Evolutionary conservation across 30 jellyfish, hydroid and myxozoan species (phyloP).

Genomic region (Hydractinia echinata): DNA sequence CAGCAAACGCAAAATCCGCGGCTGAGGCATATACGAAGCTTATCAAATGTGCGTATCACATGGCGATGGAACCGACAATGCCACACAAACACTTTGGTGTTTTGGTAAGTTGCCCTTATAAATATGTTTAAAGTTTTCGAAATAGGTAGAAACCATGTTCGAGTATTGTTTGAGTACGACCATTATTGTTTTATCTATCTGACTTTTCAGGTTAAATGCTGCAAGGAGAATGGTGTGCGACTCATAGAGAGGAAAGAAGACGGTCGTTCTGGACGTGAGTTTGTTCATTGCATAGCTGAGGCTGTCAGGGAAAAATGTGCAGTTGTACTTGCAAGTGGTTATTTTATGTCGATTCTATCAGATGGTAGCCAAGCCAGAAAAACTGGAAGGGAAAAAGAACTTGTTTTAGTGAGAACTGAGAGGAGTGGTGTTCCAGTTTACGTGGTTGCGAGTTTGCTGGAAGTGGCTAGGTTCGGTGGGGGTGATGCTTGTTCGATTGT

Average conservation of each 20-base stretch:
- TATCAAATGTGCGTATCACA: no score
- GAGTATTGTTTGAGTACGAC: not conserved
- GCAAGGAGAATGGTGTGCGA: constrained; percentile 24
- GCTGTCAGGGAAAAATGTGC: constrained; percentile 32
- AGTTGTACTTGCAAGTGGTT: constrained; percentile 31
- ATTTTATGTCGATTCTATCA: not conserved
- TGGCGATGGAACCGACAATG: no score
- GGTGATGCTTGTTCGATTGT: constrained; percentile 25
- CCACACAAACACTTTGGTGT: no score
- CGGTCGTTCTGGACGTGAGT: constrained; percentile 33
- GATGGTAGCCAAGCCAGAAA: no score
- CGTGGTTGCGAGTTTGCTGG: constrained; percentile 2
- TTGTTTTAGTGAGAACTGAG: no score
- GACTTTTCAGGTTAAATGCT: constrained; percentile 29
- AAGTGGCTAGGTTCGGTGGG: constrained; percentile 25
- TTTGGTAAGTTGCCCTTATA: no score
- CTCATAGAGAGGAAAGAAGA: constrained; percentile 37
- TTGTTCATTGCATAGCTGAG: constrained; percentile 43
- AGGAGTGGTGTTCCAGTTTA: no score
- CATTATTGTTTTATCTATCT: not conserved
- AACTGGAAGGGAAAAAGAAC: no score
- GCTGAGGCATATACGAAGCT: no score
- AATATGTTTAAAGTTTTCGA: not conserved
- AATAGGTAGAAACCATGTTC: constrained; percentile 28
- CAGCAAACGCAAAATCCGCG: no score